phyloP scores from a whole-genome alignment of 2,113 vertebrate genomes.

The Aldabrachelys gigantea region DNA sequence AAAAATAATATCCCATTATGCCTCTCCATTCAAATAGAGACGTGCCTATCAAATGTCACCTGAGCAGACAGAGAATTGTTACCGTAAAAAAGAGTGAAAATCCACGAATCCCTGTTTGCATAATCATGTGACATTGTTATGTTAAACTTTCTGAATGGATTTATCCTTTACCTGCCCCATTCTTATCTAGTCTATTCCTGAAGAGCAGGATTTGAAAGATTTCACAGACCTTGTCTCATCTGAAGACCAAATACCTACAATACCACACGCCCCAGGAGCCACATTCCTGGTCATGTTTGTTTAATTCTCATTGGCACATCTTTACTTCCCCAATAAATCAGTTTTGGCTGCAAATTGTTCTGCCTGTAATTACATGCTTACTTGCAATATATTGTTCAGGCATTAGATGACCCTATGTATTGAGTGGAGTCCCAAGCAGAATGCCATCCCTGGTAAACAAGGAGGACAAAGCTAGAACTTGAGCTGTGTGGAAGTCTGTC shows the following conservation, averaged over 20 bases:
- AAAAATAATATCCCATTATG: background rate
- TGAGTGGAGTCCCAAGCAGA: background rate
- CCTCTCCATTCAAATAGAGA: background rate
- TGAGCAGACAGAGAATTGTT: background rate
- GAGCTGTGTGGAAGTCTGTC: background rate
- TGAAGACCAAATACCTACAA: background rate
- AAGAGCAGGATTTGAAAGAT: background rate
- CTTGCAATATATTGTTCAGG: background rate
- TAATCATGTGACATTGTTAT: background rate
- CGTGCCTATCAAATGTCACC: background rate
- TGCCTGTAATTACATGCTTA: background rate
- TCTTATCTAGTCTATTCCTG: background rate
- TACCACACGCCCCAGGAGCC: background rate
- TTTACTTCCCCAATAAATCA: background rate
- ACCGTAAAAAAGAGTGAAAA: background rate
- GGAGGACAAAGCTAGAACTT: background rate
- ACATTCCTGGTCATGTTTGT: background rate
- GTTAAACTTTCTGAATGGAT: background rate
- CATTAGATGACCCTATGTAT: background rate
- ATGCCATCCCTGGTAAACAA: rapidly evolving
- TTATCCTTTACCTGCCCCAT: background rate
- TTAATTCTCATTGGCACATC: background rate
- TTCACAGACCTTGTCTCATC: background rate
- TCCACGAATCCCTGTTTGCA: background rate
- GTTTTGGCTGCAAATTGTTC: background rate